Evolutionary conservation across 1,140 invertebrate genomes (phyloP), one percentile per base, ranked within the genome.

Genomic region (Hyles vespertilio): DNA sequence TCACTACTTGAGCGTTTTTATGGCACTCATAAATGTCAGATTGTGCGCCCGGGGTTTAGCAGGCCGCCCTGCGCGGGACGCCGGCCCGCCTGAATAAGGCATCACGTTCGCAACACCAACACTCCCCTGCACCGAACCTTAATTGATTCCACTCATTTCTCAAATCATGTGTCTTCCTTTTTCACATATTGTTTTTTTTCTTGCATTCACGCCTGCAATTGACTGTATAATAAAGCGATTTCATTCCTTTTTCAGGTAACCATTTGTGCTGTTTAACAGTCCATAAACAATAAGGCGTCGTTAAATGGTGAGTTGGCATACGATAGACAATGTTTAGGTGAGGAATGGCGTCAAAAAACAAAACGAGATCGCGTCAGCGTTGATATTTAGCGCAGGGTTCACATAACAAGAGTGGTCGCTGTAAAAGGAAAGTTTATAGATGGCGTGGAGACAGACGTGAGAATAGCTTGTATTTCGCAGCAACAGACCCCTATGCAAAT

Each of bases 1-100:
- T 90, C 89, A 89, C 87, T 87, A 81, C 87, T 90, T 89, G 87
- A 90, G 87, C 85, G 87, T 89, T 89, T 90, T 90, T 90, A 90
- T 89, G 86, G 86, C 85, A 82, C 78, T 89, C 87, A 87, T 90
- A 90, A 90, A 89, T 85, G 89, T 89, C 89, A 89, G 89, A 89
- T 89, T 88, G 85, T 77, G 72, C 81, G 79, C 77, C 63, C 72
- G 70, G 77, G 80, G 72, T 75, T 81, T 80, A 83, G 76, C 81
- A 69, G 72, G 61, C 69, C 70, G 71, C 65, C 67, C 70, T 70
- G 73, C 61, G 62, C 55, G 59, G 63, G 65, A 51, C 65, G 60
- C 61, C 61, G 63, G 56, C 65, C 59, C 51, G 52, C 61, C 72
- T 67, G 66, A 70, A 64, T 67, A 65, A 67, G 69, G 69, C 69